Base-by-base conservation (phyloP, 1,140 invertebrate genomes). In the Drosophila ironensis region DNA sequence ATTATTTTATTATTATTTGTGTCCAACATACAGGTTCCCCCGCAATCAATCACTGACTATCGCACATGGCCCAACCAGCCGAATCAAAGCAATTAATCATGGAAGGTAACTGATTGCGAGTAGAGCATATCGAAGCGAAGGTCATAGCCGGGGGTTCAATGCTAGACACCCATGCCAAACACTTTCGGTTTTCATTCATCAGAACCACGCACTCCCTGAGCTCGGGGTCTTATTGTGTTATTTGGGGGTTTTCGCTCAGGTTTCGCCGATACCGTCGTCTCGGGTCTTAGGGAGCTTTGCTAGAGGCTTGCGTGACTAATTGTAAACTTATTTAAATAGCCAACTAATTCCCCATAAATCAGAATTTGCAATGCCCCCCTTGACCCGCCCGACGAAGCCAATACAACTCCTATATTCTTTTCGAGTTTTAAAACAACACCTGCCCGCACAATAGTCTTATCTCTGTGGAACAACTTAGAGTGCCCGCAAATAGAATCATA, bases 101-200 rank as follows among this genome's bases (percentile, higher is more conserved):
- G 51, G 63, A 46, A 46, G 50, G 41, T 11, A 67, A 46, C 64
- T 68, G 64, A 68, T 68, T 68, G 51, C 42, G 63, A 19, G 24
- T 66, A 12, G 59, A 63, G 46, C 61, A 64, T 37, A 52, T 42
- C 42, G 44, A 19, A 30, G 25, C 24, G 46, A 67, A 67, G 61
- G 63, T 67, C 47, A 53, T 20, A 6, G 11, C 30, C 22, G 25
- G 16, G 19, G 63, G 63, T 68, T 67, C 63, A 67, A 40, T 67
- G 63, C 48, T 22, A 56, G 50, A 56, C 41, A 24, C n/a, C 22
- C n/a, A n/a, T 22, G 24, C 40, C 60, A 40, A 63, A 64, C 60
- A 64, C 60, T 63, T 64, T 64, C 57, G 22, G 30, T 64, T 68
- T 68, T 47, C 64, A 69, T 68, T 68, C 63, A 68, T 19, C 16